Percentiles rank a stretch among this genome's conserved stretches.
phyloP scores from a whole-genome alignment of 2,797 vertebrate genomes.

The Hydrolagus colliei region DNA sequence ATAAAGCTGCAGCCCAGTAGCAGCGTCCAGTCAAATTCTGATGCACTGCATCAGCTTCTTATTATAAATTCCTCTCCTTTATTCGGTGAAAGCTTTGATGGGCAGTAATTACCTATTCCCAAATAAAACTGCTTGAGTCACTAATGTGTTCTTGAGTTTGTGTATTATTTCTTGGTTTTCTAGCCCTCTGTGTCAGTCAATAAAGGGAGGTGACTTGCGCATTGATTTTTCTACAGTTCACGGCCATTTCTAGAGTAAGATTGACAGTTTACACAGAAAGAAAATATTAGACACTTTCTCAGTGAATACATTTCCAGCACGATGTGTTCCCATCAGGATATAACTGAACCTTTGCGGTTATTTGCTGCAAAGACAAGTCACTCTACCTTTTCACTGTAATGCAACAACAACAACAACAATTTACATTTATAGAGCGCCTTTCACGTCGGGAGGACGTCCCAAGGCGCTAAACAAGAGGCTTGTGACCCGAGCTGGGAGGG shows the following conservation, averaged over 20 bases:
- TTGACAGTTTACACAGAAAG: conserved; percentile 27
- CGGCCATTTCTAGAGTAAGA: conserved; percentile 18
- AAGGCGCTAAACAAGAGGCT: too few relatives aligned
- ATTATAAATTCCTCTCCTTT: background rate
- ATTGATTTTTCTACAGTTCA: conserved; percentile 17
- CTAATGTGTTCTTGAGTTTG: conserved; percentile 10
- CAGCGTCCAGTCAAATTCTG: too few relatives aligned
- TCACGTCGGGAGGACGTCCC: too few relatives aligned
- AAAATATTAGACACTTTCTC: conserved; percentile 15
- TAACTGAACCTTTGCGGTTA: conserved; percentile 8
- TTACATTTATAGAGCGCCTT: too few relatives aligned
- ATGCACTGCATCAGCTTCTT: background rate
- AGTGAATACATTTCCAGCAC: conserved; percentile 19
- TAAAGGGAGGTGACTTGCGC: conserved; percentile 6
- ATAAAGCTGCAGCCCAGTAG: too few relatives aligned
- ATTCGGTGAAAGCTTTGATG: background rate
- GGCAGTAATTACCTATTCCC: background rate
- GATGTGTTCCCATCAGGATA: background rate
- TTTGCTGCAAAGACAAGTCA: background rate
- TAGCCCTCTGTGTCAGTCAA: conserved; percentile 21
- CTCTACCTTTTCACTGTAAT: background rate
- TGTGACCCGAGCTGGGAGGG: too few relatives aligned
- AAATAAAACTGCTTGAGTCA: conserved; percentile 12
- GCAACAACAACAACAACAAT: too few relatives aligned
- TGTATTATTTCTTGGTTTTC: conserved; percentile 10